phyloP scores from a whole-genome alignment of 1,140 invertebrate species.

The Scaptomyza montana region DNA sequence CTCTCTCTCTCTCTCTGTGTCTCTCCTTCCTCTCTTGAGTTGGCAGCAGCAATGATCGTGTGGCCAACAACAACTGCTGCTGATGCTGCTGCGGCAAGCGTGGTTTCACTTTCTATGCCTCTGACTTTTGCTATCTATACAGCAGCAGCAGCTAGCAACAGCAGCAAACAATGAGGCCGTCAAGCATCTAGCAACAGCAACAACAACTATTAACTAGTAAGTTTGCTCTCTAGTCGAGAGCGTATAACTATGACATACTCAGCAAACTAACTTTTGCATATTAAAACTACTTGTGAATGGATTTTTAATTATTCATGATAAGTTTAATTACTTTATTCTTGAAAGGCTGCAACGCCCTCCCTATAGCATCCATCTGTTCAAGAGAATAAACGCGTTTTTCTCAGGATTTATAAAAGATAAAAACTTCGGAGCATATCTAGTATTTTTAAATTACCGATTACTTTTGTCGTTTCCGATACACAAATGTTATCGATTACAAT shows the following conservation, averaged over 20 bases:
- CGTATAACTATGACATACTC: constrained; percentile 6
- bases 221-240: constrained; percentile 18
- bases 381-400: too few relatives aligned
- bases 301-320: too few relatives aligned
- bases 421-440: too few relatives aligned
- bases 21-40: constrained; percentile 7
- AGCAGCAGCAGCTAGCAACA: constrained; percentile 44
- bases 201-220: constrained; percentile 41
- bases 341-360: too few relatives aligned
- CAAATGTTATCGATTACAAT: too few relatives aligned
- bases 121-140: constrained; percentile 75
- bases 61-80: constrained; percentile 53
- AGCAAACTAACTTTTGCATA: too few relatives aligned
- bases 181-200: constrained; percentile 44
- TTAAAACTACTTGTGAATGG: too few relatives aligned
- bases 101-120: constrained; percentile 80
- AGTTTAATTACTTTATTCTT: too few relatives aligned
- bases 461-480: too few relatives aligned
- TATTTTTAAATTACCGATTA: too few relatives aligned
- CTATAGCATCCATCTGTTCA: too few relatives aligned
- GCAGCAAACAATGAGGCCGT: constrained; percentile 38
- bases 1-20: background rate
- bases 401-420: too few relatives aligned
- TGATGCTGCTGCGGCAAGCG: constrained; percentile 46
- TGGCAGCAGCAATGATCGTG: constrained; percentile 67